These are phyloP conservation scores for Lynx canadensis DNA, from an alignment of 2,113 vertebrate genomes.

Conservation along the genomic window DNA sequence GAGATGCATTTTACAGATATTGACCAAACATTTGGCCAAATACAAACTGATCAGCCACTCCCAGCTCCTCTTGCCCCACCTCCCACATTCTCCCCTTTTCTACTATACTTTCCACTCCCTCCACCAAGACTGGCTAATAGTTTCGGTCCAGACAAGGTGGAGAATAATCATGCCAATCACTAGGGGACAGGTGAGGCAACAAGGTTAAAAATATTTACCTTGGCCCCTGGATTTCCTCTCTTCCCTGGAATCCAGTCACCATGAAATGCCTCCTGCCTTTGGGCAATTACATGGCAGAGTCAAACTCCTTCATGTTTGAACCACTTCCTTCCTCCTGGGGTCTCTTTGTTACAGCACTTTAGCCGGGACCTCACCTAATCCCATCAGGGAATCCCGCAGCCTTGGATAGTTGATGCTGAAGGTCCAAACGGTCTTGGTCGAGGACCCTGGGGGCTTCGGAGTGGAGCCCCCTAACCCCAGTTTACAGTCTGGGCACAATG, in stretches of 20 bases:
- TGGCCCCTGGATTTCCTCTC: neutral
- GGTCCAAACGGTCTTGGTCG: rapidly evolving
- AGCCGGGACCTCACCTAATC: neutral
- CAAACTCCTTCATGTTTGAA: neutral
- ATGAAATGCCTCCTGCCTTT: neutral
- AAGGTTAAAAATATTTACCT: too few relatives aligned
- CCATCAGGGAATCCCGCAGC: neutral
- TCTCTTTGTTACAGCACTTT: neutral
- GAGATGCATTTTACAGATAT: neutral
- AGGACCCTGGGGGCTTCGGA: neutral
- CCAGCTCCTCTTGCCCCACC: neutral
- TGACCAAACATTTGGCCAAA: neutral
- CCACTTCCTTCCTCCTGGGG: neutral
- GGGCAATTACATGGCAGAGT: neutral
- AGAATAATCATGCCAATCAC: neutral
- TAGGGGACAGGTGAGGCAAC: too few relatives aligned
- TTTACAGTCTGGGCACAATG: neutral
- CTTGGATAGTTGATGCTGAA: neutral
- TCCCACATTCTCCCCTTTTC: neutral
- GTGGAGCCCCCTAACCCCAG: neutral
- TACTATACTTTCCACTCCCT: neutral
- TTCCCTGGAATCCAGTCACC: neutral
- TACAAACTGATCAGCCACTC: neutral
- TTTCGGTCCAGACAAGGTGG: neutral
- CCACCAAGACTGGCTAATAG: neutral